Evolutionary conservation across 2,888 invertebrate genomes (phyloP), one percentile per base, ranked within the genome.

Genomic region (Amorpha juglandis): DNA sequence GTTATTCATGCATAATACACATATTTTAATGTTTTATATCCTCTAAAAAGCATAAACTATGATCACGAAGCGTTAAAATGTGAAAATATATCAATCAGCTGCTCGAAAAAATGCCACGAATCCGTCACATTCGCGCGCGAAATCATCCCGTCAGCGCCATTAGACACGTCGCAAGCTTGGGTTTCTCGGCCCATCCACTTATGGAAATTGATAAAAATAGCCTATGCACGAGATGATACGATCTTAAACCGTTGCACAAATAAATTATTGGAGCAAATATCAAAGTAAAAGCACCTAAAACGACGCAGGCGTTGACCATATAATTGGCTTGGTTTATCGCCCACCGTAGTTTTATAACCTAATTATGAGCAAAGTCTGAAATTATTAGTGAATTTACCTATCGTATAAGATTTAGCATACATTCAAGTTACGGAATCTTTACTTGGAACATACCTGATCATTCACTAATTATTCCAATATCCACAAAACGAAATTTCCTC

Each of bases 71-170:
- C 69, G 70, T 75, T 70, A 83, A 86, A 89, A 72, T 73, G 65
- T 72, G 67, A 70, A 83, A 86, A 81, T 81, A 71, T 71, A 75
- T 78, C 78, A 83, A 87, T 91, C 88, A 90, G 90, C 87, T 91
- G 89, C 85, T 79, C 72, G 82, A 92, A 92, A 90, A 91, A 89
- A 90, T 93, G 93, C 93, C 93, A 93, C 92, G 93, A 93, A 92
- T 88, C 89, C 90, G 91, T 89, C 90, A 89, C 86, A 92, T 91
- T 91, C 93, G 93, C 93, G 94, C 94, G 94, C 93, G 92, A 93
- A 93, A 92, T 89, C 82, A 86, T 90, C 81, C 83, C 90, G 89
- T 91, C 91, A 91, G 88, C 93, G 93, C 94, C 93, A 94, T 94
- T 94, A 91, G 91, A 94, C 93, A 94, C 93, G 93, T 94, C 92